Percentiles rank a stretch among this genome's conserved stretches.
Evolutionary conservation across 2,797 vertebrate genomes (phyloP).

Genomic region (Sciurus carolinensis): DNA sequence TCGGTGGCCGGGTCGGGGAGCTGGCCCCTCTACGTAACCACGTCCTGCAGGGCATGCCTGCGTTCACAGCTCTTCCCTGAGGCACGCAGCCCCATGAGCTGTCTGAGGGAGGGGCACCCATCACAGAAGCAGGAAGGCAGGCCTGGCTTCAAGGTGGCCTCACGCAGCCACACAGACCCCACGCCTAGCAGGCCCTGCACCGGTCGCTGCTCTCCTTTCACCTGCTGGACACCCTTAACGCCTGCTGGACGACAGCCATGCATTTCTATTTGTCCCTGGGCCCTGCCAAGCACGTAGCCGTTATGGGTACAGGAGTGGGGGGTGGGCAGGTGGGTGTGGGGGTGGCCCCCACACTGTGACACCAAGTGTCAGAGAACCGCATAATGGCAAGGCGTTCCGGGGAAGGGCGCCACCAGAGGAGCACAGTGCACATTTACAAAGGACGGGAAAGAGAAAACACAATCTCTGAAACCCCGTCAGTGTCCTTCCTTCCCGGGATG

Average conservation of each 20-base stretch:
- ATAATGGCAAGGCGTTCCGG: background rate
- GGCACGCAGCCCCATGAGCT: background rate
- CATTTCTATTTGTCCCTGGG: background rate
- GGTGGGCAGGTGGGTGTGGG: background rate
- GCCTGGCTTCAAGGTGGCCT: background rate
- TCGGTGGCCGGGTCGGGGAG: background rate
- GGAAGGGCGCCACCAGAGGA: background rate
- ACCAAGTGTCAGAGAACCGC: slow-evolving; percentile 12
- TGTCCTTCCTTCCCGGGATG: no score
- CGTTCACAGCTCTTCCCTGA: background rate
- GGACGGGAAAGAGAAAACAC: no score
- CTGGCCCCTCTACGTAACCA: background rate
- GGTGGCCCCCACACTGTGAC: background rate
- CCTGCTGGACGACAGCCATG: background rate
- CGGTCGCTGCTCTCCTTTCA: background rate
- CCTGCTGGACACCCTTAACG: background rate
- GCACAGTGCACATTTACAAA: background rate
- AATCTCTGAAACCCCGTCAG: no score
- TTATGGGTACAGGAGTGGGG: background rate
- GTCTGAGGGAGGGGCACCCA: background rate
- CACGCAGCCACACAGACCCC: background rate
- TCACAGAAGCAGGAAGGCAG: background rate
- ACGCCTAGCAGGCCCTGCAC: background rate
- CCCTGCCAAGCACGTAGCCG: background rate
- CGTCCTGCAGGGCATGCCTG: no score